Evolutionary conservation across 2,888 invertebrate genomes (phyloP), one percentile per base, ranked within the genome.

Genomic region (Agonopterix heracliana): DNA sequence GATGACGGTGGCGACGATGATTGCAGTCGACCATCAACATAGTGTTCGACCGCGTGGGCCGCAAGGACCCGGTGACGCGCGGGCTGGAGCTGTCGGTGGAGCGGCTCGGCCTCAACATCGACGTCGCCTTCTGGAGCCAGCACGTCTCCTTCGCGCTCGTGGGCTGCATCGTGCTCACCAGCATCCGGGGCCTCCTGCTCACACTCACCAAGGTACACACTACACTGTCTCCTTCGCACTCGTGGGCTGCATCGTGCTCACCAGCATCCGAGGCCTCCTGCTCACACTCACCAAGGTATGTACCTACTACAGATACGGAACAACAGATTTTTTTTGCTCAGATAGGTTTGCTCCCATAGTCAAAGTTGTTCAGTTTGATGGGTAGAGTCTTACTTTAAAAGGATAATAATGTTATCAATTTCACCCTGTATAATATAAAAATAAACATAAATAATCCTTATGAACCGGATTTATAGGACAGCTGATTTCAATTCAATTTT

Each of bases 111-210:
- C 93, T 98, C 65, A 92, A 96, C 69, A 96, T 99, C 62, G 98
- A 99, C 80, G 95, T 99, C n/a, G 93, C 94, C 12, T 99, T 99
- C 84, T 99, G 99, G 99, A 98, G 98, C 1, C 99, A 99, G 72
- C 98, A 99, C 74, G 95, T 99, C 44, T 99, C 99, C 0, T 99
- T 99, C 82, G 93, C 97, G 66, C 90, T 99, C 0, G 95, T 99
- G 3, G 99, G 99, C 0, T 98, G 98, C 64, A 99, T 99, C 56
- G 99, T 98, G 1, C 93, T 99, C 2, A 99, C 99, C 0, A 99
- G 99, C 9, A 98, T 99, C 46, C 87, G 99, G 56, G 99, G 99
- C 3, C 90, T 99, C 44, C 90, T 99, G 49, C 91, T 99, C 3
- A 99, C 99, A 0, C 90, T 99, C 41, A 99, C 99, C 9, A 99